Percentiles rank a stretch among this genome's conserved stretches.
Conservation (phyloP, 2,888 invertebrate genomes). For the Amblyteles armatorius region DNA sequence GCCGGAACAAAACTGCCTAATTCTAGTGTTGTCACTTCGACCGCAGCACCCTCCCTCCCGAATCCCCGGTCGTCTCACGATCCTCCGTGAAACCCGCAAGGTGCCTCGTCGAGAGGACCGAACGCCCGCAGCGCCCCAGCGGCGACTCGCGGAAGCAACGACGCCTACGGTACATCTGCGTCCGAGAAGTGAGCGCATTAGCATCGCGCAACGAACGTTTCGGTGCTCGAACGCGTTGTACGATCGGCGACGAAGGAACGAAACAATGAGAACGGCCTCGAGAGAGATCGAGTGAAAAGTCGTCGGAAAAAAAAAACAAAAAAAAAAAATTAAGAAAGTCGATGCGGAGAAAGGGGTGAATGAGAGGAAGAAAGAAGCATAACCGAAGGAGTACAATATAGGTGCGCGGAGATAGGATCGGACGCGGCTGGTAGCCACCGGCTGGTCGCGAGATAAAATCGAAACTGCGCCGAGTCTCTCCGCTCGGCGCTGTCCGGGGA, state of each 20-base stretch:
- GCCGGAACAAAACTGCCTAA: slow-evolving; percentile 41
- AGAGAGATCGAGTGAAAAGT: not conserved
- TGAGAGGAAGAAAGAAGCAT: slow-evolving; percentile 62
- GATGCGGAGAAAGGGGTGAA: slow-evolving; percentile 29
- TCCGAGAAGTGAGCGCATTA: slow-evolving; percentile 16
- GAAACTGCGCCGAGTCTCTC: slow-evolving; percentile 43
- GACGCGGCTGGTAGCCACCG: slow-evolving; percentile 74
- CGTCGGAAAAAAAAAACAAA: slow-evolving; percentile 13
- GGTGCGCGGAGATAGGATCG: slow-evolving; percentile 71
- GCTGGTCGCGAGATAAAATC: slow-evolving; percentile 79
- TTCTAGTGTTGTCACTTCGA: slow-evolving; percentile 57
- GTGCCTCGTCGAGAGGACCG: slow-evolving; percentile 1
- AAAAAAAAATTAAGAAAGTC: slow-evolving; percentile 32
- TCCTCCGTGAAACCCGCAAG: not conserved
- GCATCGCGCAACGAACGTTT: slow-evolving; percentile 19
- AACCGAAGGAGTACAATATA: slow-evolving; percentile 67
- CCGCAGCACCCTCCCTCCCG: not conserved
- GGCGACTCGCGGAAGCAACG: not conserved
- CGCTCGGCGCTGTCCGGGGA: slow-evolving; percentile 29
- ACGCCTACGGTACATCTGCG: slow-evolving; percentile 47
- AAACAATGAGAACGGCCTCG: not conserved
- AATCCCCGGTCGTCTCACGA: not conserved
- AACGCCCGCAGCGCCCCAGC: not conserved
- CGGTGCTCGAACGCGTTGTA: not conserved
- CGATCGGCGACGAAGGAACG: not conserved